Base-by-base conservation (phyloP, 1,140 invertebrate genomes). In the Euura saliciscinereae region DNA sequence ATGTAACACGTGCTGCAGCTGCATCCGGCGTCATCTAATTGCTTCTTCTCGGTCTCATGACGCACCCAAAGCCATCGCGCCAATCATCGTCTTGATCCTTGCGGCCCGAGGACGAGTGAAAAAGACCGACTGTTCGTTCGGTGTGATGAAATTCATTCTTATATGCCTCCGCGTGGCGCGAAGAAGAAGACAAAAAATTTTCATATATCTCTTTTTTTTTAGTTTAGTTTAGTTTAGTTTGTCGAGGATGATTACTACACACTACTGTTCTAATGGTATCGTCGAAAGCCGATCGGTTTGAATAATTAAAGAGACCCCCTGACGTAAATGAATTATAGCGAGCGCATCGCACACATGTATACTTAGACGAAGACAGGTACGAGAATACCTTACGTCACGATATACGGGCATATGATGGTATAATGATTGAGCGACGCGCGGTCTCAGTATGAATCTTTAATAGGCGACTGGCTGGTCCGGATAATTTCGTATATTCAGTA, bases 11-110 rank as follows among this genome's bases (percentile, higher is more conserved):
- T 75, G 81, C 82, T 82, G 80, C 82, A 82, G 28, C 28, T 28
- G 82, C 81, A 82, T 83, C 80, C 82, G 82, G 81, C 79, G 81
- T 78, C 80, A 78, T 78, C 80, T 82, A 83, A 83, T 83, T 83
- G 81, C 80, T 78, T 78, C 28, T 28, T 75, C 77, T 77, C 79
- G 75, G 78, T 73, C 73, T 78, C 78, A 79, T 77, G 73, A 75
- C 73, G 76, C 51, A 6, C 13, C 13, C 10, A 59, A 8, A 59
- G 3, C 51, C 8, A n/a, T 6, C 8, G 13, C 51, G 51, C 10
- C 51, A 59, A 59, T 59, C 51, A 6, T 6, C 51, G 51, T 28
- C 28, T 28, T 28, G 28, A 28, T 28, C 28, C 28, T 28, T 28
- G 28, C 28, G 28, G 28, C 28, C 28, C 28, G 28, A 28, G 28